Evolutionary conservation across 2,113 vertebrate genomes (phyloP).

Genomic region (Ptilorrhoa leucosticta): DNA sequence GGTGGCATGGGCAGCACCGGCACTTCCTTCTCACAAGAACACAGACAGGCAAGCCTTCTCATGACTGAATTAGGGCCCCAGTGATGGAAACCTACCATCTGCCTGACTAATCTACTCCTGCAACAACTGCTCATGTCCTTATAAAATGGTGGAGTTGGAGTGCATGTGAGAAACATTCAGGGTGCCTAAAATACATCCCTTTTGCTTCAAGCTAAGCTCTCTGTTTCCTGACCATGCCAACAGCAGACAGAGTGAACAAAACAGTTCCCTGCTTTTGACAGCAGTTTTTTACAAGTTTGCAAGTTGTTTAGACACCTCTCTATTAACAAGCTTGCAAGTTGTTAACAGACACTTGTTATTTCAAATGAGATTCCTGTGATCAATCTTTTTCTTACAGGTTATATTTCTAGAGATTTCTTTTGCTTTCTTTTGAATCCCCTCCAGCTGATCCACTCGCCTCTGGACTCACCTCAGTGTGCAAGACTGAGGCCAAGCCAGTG

Average conservation of each 20-base stretch:
- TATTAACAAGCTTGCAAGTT: background rate
- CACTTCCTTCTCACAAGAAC: background rate
- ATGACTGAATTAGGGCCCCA: background rate
- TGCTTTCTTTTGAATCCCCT: background rate
- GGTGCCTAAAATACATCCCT: background rate
- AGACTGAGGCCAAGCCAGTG: background rate
- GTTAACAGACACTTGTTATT: background rate
- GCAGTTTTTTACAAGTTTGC: background rate
- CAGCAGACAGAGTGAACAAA: background rate
- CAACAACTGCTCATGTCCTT: background rate
- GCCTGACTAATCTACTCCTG: background rate
- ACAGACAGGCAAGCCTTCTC: background rate
- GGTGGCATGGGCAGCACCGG: background rate
- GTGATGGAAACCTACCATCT: background rate
- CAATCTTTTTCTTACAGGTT: background rate
- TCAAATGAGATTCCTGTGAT: background rate
- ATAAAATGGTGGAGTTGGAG: background rate
- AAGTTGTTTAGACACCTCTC: background rate
- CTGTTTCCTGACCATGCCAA: background rate
- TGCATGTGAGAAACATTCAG: background rate
- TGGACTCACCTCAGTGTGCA: background rate
- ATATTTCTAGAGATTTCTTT: constrained; percentile 27
- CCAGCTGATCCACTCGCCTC: background rate
- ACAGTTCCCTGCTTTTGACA: background rate
- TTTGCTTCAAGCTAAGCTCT: background rate